Evolutionary conservation across 2,888 invertebrate species (phyloP).

Genomic region (Spodoptera exigua): DNA sequence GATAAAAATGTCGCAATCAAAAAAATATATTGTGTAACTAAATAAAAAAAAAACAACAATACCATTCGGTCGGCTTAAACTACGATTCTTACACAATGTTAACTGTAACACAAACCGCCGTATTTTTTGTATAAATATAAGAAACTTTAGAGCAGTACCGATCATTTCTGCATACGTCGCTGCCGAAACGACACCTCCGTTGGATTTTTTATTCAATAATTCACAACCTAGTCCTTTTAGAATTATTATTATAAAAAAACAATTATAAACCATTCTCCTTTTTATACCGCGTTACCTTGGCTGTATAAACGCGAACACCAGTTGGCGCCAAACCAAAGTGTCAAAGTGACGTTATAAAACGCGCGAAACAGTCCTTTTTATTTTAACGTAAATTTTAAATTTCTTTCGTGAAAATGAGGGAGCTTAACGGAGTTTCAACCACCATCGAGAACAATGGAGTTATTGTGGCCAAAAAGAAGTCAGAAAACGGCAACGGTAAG

Average conservation of each 20-base stretch:
- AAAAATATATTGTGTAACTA: slow-evolving; percentile 37
- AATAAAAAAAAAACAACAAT: slow-evolving; percentile 26
- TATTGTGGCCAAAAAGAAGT: slow-evolving; percentile 77
- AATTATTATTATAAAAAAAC: slow-evolving; percentile 15
- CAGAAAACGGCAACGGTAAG: slow-evolving; percentile 78
- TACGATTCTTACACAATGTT: slow-evolving; percentile 41
- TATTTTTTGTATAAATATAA: slow-evolving; percentile 67
- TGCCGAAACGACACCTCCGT: slow-evolving; percentile 54
- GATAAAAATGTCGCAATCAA: slow-evolving; percentile 27
- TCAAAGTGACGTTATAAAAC: slow-evolving; percentile 84
- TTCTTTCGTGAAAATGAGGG: slow-evolving; percentile 77
- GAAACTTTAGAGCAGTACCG: slow-evolving; percentile 31
- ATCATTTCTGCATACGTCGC: slow-evolving; percentile 59
- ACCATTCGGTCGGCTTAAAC: slow-evolving; percentile 20
- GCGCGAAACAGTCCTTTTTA: slow-evolving; percentile 71
- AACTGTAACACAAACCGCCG: slow-evolving; percentile 36
- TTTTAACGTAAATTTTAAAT: slow-evolving; percentile 42
- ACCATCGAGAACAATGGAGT: slow-evolving; percentile 76
- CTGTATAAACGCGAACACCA: slow-evolving; percentile 66
- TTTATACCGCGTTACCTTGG: slow-evolving; percentile 78
- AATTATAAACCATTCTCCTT: slow-evolving; percentile 58
- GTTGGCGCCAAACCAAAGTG: slow-evolving; percentile 74
- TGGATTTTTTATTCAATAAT: slow-evolving; percentile 47
- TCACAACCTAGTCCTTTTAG: slow-evolving; percentile 42
- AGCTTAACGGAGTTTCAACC: slow-evolving; percentile 75